These are phyloP conservation scores for Gibbula magus DNA, from an alignment of 2,888 invertebrate genomes.

Conservation along the genomic window DNA sequence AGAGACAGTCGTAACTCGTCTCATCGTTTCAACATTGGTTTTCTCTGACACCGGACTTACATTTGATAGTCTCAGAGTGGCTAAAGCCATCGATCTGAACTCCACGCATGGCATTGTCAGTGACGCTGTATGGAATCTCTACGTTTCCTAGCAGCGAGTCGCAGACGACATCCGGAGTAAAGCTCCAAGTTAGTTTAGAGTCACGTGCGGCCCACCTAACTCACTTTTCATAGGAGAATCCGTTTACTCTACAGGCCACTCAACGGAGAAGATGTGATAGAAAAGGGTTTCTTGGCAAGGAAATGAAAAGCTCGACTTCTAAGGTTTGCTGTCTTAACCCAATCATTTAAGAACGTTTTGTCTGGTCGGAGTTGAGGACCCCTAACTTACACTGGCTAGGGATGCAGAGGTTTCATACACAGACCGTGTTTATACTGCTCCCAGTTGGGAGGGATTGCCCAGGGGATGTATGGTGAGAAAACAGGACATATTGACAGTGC, in stretches of 20 bases:
- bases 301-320: not conserved
- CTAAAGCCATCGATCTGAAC: not conserved
- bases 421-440: too few species aligned
- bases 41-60: constrained; percentile 16
- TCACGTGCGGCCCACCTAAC: not conserved
- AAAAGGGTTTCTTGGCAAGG: not conserved
- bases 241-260: constrained; percentile 7
- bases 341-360: constrained; percentile 17
- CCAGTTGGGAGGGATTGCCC: too few species aligned
- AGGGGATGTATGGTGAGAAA: too few species aligned
- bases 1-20: not conserved
- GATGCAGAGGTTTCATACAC: too few species aligned
- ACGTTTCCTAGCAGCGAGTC: not conserved
- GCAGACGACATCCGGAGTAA: not conserved
- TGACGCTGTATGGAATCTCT: not conserved
- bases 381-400: too few species aligned
- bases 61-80: constrained; percentile 7
- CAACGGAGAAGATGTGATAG: not conserved
- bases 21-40: constrained; percentile 10
- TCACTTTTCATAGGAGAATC: not conserved
- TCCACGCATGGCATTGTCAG: not conserved
- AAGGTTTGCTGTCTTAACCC: not conserved
- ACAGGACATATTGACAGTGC: too few species aligned
- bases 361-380: not conserved
- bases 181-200: not conserved